Conservation (phyloP, 2,113 vertebrate species). For the Vanacampus margaritifer region DNA sequence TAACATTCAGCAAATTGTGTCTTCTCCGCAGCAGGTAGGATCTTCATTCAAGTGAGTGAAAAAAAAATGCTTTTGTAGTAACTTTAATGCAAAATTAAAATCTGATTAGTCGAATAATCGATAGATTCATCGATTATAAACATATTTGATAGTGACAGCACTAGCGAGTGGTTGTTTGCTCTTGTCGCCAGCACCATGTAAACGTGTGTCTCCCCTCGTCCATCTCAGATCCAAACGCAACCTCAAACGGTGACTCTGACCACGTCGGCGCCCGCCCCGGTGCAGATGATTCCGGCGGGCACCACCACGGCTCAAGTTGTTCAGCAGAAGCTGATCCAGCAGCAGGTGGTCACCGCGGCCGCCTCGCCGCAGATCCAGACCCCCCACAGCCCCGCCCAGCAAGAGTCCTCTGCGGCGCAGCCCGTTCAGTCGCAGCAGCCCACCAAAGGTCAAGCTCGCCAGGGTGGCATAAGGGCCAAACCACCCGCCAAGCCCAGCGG, state of each 20-base stretch:
- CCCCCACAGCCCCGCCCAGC: conserved; percentile 80
- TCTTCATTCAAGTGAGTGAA: neutral
- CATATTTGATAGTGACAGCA: no score
- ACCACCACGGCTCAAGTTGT: conserved; percentile 76
- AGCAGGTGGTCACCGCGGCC: conserved; percentile 78
- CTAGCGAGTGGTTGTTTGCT: neutral
- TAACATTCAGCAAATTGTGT: conserved; percentile 85
- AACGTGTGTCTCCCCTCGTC: neutral
- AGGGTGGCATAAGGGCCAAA: conserved; percentile 75
- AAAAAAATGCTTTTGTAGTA: no score
- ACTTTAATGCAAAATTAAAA: no score
- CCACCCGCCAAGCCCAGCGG: conserved; percentile 80
- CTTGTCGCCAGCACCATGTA: neutral
- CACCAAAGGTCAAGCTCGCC: conserved; percentile 73
- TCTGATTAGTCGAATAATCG: no score
- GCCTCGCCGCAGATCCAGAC: conserved; percentile 81
- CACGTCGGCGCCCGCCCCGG: conserved; percentile 71
- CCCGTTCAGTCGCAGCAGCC: conserved; percentile 68
- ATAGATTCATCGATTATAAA: no score
- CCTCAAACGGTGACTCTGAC: conserved; percentile 81
- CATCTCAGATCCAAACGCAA: conserved; percentile 75
- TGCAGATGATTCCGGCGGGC: conserved; percentile 82
- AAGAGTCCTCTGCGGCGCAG: conserved; percentile 74
- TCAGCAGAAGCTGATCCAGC: conserved; percentile 85
- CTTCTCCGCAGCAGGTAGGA: conserved; percentile 85